A percentile compares a stretch with the other conserved stretches of the same genome.
phyloP scores from a whole-genome alignment of 1,140 invertebrate genomes.

The Dendrolimus kikuchii region DNA sequence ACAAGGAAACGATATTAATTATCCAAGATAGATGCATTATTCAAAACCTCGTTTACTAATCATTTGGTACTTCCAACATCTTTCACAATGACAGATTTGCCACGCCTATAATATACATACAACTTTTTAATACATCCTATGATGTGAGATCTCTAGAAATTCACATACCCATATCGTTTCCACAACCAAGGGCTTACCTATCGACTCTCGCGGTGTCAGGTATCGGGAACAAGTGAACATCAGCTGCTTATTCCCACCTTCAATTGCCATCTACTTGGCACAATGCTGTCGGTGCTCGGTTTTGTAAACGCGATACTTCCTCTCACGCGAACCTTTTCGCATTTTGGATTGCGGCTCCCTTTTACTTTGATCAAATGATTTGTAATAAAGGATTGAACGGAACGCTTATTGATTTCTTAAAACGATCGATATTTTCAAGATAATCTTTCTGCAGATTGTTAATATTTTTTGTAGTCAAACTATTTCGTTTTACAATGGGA shows the following conservation, averaged over 20 bases:
- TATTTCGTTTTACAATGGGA: no score
- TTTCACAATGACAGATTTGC: neutral
- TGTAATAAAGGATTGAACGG: constrained; percentile 67
- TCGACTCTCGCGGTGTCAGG: constrained; percentile 34
- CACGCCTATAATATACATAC: constrained; percentile 19
- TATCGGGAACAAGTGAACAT: constrained; percentile 42
- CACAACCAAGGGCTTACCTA: constrained; percentile 27
- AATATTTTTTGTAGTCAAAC: constrained; percentile 41
- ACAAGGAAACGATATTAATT: no score
- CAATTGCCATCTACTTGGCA: constrained; percentile 41
- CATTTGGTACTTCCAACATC: neutral
- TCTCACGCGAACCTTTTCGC: constrained; percentile 38
- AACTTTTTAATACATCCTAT: neutral
- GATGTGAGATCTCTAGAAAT: constrained; percentile 12
- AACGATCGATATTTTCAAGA: constrained; percentile 56
- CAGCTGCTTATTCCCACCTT: constrained; percentile 31
- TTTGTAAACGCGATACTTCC: constrained; percentile 69
- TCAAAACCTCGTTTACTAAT: no score
- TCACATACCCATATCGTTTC: constrained; percentile 17
- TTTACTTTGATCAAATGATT: constrained; percentile 66
- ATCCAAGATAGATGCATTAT: no score
- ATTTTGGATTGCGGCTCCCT: constrained; percentile 56
- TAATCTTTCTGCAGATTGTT: constrained; percentile 44
- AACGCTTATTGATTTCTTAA: constrained; percentile 56
- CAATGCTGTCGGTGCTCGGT: constrained; percentile 58